phyloP scores from a whole-genome alignment of 2,797 vertebrate species.

The Sylvia borin region DNA sequence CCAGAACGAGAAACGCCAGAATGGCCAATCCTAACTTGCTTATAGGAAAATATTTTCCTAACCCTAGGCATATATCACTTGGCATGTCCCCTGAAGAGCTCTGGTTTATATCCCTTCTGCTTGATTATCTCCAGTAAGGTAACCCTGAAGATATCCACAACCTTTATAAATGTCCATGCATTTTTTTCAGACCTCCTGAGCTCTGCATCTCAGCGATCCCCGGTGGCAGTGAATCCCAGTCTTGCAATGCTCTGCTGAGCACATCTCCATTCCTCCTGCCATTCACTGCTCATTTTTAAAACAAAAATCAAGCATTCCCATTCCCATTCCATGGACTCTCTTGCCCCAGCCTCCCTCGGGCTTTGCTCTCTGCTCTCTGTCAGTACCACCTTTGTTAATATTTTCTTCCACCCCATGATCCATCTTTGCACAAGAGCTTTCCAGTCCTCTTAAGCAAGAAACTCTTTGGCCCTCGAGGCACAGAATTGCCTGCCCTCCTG shows the following conservation, averaged over 20 bases:
- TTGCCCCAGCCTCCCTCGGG: background rate
- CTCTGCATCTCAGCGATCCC: rapidly evolving
- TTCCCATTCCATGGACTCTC: background rate
- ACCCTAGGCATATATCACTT: constrained; percentile 4
- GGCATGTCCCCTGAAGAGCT: background rate
- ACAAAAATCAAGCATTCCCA: background rate
- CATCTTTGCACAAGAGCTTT: background rate
- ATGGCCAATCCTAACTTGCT: background rate
- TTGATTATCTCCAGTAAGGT: constrained; percentile 23
- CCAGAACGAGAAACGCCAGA: background rate
- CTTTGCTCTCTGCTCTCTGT: background rate
- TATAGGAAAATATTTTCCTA: constrained; percentile 32
- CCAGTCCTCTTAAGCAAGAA: background rate
- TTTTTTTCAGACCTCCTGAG: constrained; percentile 4
- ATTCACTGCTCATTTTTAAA: background rate
- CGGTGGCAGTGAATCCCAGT: background rate
- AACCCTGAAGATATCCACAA: background rate
- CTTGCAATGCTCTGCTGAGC: background rate
- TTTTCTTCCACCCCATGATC: background rate
- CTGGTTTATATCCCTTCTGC: constrained; percentile 5
- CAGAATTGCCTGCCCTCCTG: background rate
- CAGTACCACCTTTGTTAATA: background rate
- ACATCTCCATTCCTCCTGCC: background rate
- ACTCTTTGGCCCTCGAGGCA: background rate
- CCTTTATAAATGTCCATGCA: background rate